Conservation (phyloP, 2,113 vertebrate genomes). For the Cryptomyrus ogoouensis region DNA sequence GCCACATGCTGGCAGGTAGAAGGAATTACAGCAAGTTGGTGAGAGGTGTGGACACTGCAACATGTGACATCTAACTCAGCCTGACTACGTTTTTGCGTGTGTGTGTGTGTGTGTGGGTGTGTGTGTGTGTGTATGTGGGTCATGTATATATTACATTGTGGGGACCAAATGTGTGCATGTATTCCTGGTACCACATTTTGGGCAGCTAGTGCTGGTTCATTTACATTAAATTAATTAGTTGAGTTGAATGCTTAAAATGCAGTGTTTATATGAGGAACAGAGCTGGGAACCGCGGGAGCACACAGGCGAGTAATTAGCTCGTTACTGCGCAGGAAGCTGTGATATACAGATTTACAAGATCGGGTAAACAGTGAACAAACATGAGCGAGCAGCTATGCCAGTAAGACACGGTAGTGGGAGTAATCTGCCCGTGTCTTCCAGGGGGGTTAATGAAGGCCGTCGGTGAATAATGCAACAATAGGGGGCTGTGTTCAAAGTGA, state of each 20-base stretch:
- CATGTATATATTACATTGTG: background rate
- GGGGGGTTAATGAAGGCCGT: background rate
- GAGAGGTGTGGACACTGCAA: background rate
- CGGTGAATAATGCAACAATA: background rate
- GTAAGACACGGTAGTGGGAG: background rate
- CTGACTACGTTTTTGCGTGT: background rate
- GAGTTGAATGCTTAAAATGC: background rate
- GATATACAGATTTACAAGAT: background rate
- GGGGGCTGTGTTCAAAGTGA: background rate
- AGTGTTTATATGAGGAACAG: background rate
- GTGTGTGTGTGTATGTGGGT: too few species aligned
- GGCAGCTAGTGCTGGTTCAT: background rate
- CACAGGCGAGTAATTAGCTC: background rate
- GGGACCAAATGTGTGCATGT: background rate
- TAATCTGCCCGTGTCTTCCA: background rate
- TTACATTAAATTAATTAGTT: background rate
- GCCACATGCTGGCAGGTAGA: slow-evolving; percentile 48
- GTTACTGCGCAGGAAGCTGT: background rate
- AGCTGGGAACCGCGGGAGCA: background rate
- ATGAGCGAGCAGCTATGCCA: background rate
- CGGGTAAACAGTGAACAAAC: background rate
- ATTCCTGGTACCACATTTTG: background rate
- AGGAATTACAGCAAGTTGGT: background rate
- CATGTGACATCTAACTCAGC: background rate
- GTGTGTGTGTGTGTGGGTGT: background rate